Conservation (phyloP, 2,113 vertebrate species). For the Albula glossodonta region DNA sequence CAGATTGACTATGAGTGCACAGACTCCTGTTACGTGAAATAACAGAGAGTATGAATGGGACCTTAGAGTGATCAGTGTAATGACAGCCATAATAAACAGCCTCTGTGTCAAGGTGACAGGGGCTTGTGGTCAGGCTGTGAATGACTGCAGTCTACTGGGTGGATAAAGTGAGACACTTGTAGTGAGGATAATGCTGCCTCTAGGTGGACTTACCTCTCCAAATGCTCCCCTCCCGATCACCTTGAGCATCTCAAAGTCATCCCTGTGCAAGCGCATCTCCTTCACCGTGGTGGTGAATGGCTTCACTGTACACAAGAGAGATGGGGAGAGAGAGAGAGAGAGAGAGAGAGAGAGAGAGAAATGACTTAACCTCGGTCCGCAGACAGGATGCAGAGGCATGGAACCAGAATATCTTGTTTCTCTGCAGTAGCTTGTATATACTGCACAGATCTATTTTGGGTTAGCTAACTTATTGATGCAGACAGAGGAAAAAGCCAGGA, state of each 20-base stretch:
- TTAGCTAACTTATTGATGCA: background rate
- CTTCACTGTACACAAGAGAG: constrained; percentile 47
- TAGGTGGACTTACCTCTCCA: constrained; percentile 64
- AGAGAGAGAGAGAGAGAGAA: constrained; percentile 29
- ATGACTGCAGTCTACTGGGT: background rate
- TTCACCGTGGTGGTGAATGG: constrained; percentile 60
- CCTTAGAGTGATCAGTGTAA: background rate
- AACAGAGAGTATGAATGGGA: background rate
- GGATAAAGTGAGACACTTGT: background rate
- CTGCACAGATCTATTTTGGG: constrained; percentile 1
- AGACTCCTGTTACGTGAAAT: background rate
- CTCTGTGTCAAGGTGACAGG: background rate
- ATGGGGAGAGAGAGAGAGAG: constrained; percentile 13
- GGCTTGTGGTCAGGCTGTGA: background rate
- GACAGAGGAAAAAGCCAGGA: background rate
- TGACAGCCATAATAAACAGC: background rate
- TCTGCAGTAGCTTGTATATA: background rate
- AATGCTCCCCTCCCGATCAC: constrained; percentile 77
- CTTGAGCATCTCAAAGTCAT: constrained; percentile 79
- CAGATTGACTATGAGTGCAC: background rate
- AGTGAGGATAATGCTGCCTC: background rate
- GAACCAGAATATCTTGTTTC: constrained; percentile 21
- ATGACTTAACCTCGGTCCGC: constrained; percentile 15
- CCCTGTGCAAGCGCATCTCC: constrained; percentile 69
- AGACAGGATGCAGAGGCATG: constrained; percentile 20